Evolutionary conservation across 2,888 invertebrate species (phyloP), one percentile per base, ranked within the genome.

Genomic region (Agrochola lychnidis): DNA sequence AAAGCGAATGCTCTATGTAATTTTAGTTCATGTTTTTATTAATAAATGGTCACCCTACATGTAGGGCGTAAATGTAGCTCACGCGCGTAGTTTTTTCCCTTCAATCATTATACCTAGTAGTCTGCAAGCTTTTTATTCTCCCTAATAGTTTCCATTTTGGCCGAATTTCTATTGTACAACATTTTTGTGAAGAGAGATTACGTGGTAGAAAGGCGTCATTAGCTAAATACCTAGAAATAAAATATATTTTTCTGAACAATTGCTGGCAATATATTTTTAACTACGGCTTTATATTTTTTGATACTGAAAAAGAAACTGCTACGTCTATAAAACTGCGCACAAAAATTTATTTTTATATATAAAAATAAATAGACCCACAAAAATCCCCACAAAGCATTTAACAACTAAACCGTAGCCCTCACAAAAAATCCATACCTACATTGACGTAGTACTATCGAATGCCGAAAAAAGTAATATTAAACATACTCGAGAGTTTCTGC

Each of bases 391-490:
- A 14, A 7, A 36, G 7, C 59, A 68, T 67, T 25, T n/a, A 83
- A 51, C 25, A 59, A 42, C 36, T 40, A 69, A 70, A 45, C 4
- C 42, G 42, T 22, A 59, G 42, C 56, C 42, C 73, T n/a, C 53
- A 66, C 36, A 63, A 79, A 64, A 66, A 40, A 53, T 36, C 64
- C 74, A 62, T 61, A 77, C 42, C 61, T 51, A 81, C 69, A 78
- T 72, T 81, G 82, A 80, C 83, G 76, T 64, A 70, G 51, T 79
- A 81, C 81, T 73, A 86, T 78, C 73, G 80, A 84, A 88, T 87
- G 81, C 85, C 87, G 75, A 73, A 89, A 87, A 88, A 88, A 89
- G 89, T 86, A 87, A 92, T 92, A 92, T 91, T 90, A 91, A 92
- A 92, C 92, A 92, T 92, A 91, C 90, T 91, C 85, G 72, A 72